Conservation (phyloP, 1,140 invertebrate species). For the Aradophagus sp. region DNA sequence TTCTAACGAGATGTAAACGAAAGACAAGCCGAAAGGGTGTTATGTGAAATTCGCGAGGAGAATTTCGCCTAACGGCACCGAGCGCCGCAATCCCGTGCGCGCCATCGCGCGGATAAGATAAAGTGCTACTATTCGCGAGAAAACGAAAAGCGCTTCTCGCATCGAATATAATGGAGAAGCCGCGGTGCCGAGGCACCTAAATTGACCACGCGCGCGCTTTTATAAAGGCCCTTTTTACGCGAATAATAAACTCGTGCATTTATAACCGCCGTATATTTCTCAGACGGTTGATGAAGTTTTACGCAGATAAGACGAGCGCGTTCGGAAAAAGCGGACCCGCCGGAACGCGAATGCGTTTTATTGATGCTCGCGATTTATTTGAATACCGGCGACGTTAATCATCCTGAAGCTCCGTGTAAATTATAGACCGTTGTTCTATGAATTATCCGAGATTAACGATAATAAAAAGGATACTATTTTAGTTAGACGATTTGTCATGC, state of each 20-base stretch:
- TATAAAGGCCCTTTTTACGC: constrained; percentile 46
- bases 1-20: constrained; percentile 67
- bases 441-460: too few species aligned
- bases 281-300: constrained; percentile 26
- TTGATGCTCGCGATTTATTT: too few species aligned
- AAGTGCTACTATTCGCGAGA: constrained; percentile 11
- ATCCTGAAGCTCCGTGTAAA: too few species aligned
- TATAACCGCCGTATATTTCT: constrained; percentile 28
- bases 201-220: constrained; percentile 16
- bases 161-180: neutral
- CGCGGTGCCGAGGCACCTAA: constrained; percentile 5
- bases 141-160: constrained; percentile 10
- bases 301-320: constrained; percentile 19
- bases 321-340: constrained; percentile 8
- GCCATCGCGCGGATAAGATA: constrained; percentile 30
- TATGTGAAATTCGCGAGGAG: constrained; percentile 49
- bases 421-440: too few species aligned
- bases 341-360: too few species aligned
- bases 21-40: constrained; percentile 49
- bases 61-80: constrained; percentile 58
- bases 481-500: too few species aligned
- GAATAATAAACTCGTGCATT: constrained; percentile 31
- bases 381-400: too few species aligned
- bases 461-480: too few species aligned
- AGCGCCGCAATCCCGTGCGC: constrained; percentile 12